phyloP scores from a whole-genome alignment of 2,113 vertebrate species.

The Grallaria varia region DNA sequence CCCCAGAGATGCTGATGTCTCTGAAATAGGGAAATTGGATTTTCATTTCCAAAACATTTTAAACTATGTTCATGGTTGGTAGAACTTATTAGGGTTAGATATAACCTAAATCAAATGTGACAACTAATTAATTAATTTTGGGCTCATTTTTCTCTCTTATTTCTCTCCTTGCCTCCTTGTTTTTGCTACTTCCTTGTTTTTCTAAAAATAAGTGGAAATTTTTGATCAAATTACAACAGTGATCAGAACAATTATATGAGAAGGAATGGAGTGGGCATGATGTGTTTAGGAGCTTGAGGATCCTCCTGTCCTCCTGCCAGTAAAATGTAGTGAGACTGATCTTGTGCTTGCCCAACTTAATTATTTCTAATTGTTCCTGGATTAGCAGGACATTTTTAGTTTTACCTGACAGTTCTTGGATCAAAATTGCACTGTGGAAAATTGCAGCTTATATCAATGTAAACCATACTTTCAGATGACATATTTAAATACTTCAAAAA shows the following conservation, averaged over 20 bases:
- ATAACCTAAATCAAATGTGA: not conserved
- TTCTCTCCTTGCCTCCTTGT: not conserved
- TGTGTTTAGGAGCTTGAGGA: not conserved
- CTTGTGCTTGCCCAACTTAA: not conserved
- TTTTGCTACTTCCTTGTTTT: not conserved
- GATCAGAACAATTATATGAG: not conserved
- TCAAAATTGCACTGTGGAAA: not conserved
- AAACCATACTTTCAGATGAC: not conserved
- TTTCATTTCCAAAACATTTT: not conserved
- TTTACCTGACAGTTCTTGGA: not conserved
- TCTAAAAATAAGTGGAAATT: not conserved
- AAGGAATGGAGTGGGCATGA: not conserved
- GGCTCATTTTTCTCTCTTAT: not conserved
- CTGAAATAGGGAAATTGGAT: not conserved
- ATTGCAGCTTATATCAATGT: not conserved
- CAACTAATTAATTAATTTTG: not conserved
- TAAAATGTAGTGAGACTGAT: not conserved
- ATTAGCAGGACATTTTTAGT: not conserved
- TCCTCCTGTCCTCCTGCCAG: not conserved
- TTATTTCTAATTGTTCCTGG: not conserved
- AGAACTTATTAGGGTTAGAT: not conserved
- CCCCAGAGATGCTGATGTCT: not conserved
- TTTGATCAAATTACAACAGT: not conserved
- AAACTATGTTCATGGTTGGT: not conserved
- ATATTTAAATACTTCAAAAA: not conserved